Evolutionary conservation across 2,113 vertebrate genomes (phyloP).

Genomic region (Callaeas wilsoni): DNA sequence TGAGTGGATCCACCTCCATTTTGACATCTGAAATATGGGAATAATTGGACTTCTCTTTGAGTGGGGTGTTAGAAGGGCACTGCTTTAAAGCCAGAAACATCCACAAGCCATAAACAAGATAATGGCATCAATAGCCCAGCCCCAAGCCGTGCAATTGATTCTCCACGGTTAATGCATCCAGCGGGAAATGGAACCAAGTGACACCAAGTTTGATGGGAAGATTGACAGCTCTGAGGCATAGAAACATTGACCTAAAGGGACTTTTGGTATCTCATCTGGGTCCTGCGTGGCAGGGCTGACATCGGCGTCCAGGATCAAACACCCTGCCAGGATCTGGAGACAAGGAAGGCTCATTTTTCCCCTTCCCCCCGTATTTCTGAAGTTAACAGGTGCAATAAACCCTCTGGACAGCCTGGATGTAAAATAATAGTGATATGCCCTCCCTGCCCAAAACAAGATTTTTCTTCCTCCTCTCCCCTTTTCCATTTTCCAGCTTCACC

Average conservation of each 20-base stretch:
- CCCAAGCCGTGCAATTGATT: constrained; percentile 23
- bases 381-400: neutral
- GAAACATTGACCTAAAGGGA: neutral
- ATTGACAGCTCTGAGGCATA: neutral
- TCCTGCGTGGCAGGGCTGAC: neutral
- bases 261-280: neutral
- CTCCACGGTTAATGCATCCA: neutral
- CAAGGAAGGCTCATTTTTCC: neutral
- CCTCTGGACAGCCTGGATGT: neutral
- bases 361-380: neutral
- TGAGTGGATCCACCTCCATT: neutral
- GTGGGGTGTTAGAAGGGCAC: neutral
- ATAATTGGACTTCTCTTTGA: neutral
- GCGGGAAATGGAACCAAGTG: neutral
- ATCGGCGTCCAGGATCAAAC: neutral
- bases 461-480: neutral
- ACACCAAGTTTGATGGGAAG: neutral
- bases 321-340: neutral
- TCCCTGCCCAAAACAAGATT: neutral
- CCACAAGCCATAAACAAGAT: constrained; percentile 19
- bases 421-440: neutral
- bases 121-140: constrained; percentile 11
- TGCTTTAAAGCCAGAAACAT: neutral
- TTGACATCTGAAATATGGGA: neutral
- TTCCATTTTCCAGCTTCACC: neutral